phyloP scores from a whole-genome alignment of 2,113 vertebrate genomes.

The Silurus asotus region DNA sequence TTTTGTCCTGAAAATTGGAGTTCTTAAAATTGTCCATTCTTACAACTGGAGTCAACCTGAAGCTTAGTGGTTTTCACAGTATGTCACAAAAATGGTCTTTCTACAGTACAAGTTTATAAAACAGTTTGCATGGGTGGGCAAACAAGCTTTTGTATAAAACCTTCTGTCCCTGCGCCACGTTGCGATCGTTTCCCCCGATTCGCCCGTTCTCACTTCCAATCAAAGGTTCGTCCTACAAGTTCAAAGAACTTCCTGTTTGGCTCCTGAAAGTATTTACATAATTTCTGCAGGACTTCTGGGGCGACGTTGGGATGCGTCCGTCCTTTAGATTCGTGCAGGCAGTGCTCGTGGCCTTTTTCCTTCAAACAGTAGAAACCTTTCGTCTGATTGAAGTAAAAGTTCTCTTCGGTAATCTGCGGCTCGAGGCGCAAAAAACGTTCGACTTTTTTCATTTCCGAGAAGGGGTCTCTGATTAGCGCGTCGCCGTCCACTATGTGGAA shows the following conservation, averaged over 20 bases:
- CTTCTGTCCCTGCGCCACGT: too few species aligned
- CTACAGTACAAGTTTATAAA: not conserved
- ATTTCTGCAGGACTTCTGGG: constrained; percentile 80
- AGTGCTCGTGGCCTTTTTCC: constrained; percentile 85
- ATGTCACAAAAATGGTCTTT: not conserved
- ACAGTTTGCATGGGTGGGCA: not conserved
- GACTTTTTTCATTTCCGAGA: constrained; percentile 90
- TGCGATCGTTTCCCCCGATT: too few species aligned
- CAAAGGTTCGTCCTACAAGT: constrained; percentile 89
- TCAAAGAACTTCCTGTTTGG: constrained; percentile 94
- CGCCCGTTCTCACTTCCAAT: constrained; percentile 80
- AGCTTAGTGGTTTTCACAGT: not conserved
- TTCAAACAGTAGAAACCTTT: constrained; percentile 96
- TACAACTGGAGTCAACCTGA: not conserved
- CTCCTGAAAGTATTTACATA: constrained; percentile 88
- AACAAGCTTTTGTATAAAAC: not conserved
- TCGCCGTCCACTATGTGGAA: constrained; percentile 95
- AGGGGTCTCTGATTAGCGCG: constrained; percentile 86
- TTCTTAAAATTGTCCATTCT: not conserved
- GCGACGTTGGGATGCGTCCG: constrained; percentile 86
- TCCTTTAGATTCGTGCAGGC: constrained; percentile 94
- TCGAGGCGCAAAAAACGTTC: constrained; percentile 87
- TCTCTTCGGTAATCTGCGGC: constrained; percentile 87
- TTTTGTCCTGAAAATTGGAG: not conserved
- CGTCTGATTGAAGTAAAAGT: constrained; percentile 98